phyloP scores from a whole-genome alignment of 2,888 invertebrate genomes.

The Polymixis flavicincta region DNA sequence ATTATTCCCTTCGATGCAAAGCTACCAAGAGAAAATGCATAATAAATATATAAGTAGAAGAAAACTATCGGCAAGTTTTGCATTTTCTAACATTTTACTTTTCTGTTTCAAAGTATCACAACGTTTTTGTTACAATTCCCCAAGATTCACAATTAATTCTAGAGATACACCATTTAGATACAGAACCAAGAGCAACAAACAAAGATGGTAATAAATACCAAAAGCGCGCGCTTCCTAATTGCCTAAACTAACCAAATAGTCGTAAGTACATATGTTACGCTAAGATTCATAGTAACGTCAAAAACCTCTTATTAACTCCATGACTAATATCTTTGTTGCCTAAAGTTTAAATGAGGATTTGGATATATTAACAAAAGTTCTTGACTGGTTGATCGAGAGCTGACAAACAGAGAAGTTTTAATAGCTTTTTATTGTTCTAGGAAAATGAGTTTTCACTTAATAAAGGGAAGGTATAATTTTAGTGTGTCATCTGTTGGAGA shows the following conservation, averaged over 20 bases:
- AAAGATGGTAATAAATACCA: slow-evolving; percentile 21
- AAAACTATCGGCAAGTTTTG: not conserved
- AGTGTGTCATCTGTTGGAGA: not conserved
- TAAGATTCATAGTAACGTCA: not conserved
- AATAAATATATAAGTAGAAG: not conserved
- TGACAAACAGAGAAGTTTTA: slow-evolving; percentile 16
- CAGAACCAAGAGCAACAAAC: slow-evolving; percentile 25
- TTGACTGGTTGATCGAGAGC: slow-evolving; percentile 3
- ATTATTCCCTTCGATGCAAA: not conserved
- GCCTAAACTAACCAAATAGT: slow-evolving; percentile 16
- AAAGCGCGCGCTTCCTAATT: not conserved
- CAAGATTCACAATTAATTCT: slow-evolving; percentile 1
- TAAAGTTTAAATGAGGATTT: slow-evolving; percentile 4
- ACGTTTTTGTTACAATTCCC: not conserved
- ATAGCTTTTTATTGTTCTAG: slow-evolving; percentile 15
- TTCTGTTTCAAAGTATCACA: not conserved
- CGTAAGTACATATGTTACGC: slow-evolving; percentile 15
- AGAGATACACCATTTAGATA: slow-evolving; percentile 2
- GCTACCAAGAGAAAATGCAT: not conserved
- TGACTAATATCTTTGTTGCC: not conserved
- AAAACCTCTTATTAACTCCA: no score
- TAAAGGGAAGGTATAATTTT: not conserved
- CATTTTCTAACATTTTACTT: not conserved
- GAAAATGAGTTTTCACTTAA: slow-evolving; percentile 13
- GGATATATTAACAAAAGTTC: not conserved